Conservation (phyloP, 2,113 vertebrate genomes). For the Acrocephalus kingi region DNA sequence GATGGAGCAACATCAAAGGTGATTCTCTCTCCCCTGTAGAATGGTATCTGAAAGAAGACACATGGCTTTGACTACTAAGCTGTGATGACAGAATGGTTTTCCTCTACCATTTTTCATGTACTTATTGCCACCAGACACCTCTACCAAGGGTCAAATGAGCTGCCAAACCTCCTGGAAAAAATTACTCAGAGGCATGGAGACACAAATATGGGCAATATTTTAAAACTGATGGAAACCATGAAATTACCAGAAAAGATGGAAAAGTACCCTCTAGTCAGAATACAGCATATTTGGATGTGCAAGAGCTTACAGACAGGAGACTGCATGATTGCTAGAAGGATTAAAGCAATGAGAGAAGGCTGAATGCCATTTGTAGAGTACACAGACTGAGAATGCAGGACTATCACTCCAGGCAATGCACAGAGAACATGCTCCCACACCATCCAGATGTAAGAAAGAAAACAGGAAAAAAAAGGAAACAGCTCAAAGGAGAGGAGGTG, state of each 20-base stretch:
- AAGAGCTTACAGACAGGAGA: neutral
- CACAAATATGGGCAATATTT: neutral
- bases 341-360: neutral
- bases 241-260: neutral
- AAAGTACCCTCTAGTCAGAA: neutral
- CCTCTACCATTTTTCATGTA: neutral
- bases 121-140: neutral
- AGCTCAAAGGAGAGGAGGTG: neutral
- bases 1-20: conserved; percentile 97
- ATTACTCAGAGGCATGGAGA: neutral
- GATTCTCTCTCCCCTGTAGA: conserved; percentile 96
- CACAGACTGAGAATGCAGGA: neutral
- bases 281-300: neutral
- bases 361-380: neutral
- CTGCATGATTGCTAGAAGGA: neutral
- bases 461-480: neutral
- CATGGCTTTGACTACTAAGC: neutral
- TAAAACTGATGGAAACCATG: neutral
- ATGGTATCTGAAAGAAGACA: conserved; percentile 84
- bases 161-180: neutral
- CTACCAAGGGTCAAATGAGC: neutral
- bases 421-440: neutral
- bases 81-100: neutral
- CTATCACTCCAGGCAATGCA: neutral
- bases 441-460: neutral